Evolutionary conservation across 2,797 vertebrate genomes (phyloP), one percentile per base, ranked within the genome.

Genomic region (Syndactyla subalaris): DNA sequence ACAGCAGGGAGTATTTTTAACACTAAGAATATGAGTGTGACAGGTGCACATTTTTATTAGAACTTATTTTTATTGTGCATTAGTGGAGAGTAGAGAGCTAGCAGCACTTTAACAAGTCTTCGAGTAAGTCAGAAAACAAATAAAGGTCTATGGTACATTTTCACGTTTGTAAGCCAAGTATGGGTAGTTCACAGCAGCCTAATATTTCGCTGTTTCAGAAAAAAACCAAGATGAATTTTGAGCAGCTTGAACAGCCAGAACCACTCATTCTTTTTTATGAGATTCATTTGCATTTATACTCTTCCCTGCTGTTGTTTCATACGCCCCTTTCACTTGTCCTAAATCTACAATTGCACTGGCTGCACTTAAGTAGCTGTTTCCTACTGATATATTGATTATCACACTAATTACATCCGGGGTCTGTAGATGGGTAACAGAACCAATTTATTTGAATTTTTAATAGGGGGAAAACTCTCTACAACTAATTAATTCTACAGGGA

Each of bases 381-480:
- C 98, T 96, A 97, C 97, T 97, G 98, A 97, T 98, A 97, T 98
- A 99, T 99, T 98, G 98, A 99, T 98, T 97, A 96, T 95, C 94
- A 97, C 89, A 96, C 98, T 98, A 98, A 99, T 98, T 98, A 98
- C 97, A 97, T 97, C 95, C 94, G 94, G 92, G 94, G n/a, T 95
- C 94, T 96, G 30, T 88, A 94, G 78, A 73, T 71, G 84, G 85
- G 77, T 95, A 96, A 96, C 76, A 95, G 88, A 96, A 89, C 63
- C 55, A 88, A 96, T 96, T 92, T 93, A 91, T 97, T 84, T 95
- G 70, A 89, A 49, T 85, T 96, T 93, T 95, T 95, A 92, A 98
- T 96, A 94, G 79, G 36, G 93, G 94, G 95, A 97, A 98, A 98
- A 97, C 94, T 81, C 63, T 85, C 91, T 91, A 97, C 89, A 97